Conservation (phyloP, 2,113 vertebrate species). For the Rhineura floridana region DNA sequence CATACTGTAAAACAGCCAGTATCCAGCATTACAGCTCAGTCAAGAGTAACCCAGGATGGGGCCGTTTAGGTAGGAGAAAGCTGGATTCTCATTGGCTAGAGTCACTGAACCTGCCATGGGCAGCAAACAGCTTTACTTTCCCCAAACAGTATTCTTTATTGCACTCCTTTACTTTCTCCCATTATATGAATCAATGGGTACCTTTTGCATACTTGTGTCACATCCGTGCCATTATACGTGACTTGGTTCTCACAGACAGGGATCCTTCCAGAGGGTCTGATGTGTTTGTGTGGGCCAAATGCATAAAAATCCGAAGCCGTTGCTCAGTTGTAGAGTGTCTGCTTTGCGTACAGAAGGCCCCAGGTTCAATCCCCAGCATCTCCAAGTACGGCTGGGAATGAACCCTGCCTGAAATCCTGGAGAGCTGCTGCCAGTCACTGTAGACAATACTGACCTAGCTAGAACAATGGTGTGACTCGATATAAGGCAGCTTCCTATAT, state of each 20-base stretch:
- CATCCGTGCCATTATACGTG: not conserved
- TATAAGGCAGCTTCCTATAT: too few species aligned
- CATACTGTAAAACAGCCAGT: not conserved
- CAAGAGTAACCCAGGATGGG: not conserved
- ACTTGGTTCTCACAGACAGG: not conserved
- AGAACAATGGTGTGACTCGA: too few species aligned
- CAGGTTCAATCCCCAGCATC: too few species aligned
- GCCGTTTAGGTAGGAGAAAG: not conserved
- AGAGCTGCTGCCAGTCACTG: too few species aligned
- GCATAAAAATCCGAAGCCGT: too few species aligned
- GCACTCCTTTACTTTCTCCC: not conserved
- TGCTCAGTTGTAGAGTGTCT: too few species aligned
- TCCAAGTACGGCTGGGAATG: too few species aligned
- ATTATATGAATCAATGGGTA: not conserved
- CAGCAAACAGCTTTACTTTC: not conserved
- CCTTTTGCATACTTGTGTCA: not conserved
- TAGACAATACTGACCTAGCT: too few species aligned
- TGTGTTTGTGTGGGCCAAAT: too few species aligned
- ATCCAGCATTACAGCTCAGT: not conserved
- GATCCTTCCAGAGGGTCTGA: not conserved
- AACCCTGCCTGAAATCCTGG: too few species aligned
- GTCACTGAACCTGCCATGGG: not conserved
- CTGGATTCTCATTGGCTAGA: not conserved
- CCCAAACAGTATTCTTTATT: not conserved
- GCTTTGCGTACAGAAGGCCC: too few species aligned